Percentiles rank a stretch among this genome's conserved stretches.
Evolutionary conservation across 2,888 invertebrate genomes (phyloP).

Genomic region (Leptothorax acervorum): DNA sequence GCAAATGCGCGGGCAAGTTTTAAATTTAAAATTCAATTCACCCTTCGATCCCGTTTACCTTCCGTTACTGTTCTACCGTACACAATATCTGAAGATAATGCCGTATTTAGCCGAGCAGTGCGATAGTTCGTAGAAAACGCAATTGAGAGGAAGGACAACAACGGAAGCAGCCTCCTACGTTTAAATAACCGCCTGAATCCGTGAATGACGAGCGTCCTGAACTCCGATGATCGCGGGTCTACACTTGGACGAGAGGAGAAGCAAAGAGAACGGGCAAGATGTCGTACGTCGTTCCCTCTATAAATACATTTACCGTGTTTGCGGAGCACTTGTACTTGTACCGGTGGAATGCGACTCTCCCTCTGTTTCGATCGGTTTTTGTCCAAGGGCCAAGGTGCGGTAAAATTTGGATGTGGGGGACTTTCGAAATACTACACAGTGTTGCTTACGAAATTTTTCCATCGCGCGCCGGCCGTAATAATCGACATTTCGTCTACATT

Average conservation of each 20-base stretch:
- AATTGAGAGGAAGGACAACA: conserved; percentile 44
- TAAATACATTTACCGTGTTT: conserved; percentile 85
- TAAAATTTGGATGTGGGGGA: conserved; percentile 63
- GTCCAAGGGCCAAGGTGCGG: conserved; percentile 58
- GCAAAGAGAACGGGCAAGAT: conserved; percentile 72
- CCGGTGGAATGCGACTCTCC: conserved; percentile 81
- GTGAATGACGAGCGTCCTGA: conserved; percentile 51
- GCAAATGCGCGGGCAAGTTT: background rate
- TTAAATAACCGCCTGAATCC: conserved; percentile 50
- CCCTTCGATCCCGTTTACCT: background rate
- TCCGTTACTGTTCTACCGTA: background rate
- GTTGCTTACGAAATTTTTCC: conserved; percentile 44
- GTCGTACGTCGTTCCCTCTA: conserved; percentile 79
- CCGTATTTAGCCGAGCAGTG: background rate
- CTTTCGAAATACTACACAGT: conserved; percentile 37
- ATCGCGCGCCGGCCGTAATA: background rate
- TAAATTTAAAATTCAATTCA: conserved; percentile 39
- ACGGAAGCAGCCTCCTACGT: conserved; percentile 43
- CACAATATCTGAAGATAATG: conserved; percentile 14
- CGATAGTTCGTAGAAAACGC: conserved; percentile 45
- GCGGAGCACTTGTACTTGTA: conserved; percentile 83
- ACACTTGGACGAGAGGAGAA: conserved; percentile 75
- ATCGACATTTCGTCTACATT: background rate
- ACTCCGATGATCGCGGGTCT: conserved; percentile 72
- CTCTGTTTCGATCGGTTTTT: conserved; percentile 77